Base-by-base conservation (phyloP, 2,888 invertebrate genomes). In the Horisme vitalbata region DNA sequence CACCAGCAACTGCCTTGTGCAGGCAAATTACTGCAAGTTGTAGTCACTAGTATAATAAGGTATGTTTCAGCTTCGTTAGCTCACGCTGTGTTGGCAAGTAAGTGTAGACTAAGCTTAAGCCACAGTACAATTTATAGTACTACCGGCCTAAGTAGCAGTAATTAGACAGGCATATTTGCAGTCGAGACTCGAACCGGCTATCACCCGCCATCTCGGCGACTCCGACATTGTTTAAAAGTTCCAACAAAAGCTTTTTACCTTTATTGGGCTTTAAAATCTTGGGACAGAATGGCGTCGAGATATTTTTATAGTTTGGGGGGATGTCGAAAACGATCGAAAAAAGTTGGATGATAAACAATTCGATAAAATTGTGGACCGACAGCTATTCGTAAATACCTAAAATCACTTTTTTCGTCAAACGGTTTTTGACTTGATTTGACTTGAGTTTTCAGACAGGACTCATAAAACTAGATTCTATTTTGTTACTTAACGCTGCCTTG, bases 201-300 rank as follows among this genome's bases (percentile, higher is more conserved):
- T 83, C 84, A 57, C 61, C 64, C 78, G 79, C 54, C 83, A 83
- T 84, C 83, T 65, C 61, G 80, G 78, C 79, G 83, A 61, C 76
- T 63, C 64, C 61, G 55, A 72, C 77, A 70, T 72, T 75, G 72
- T 71, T 55, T n/a, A n/a, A n/a, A n/a, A n/a, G n/a, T n/a, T 52
- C 59, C 55, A 74, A 79, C 74, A 77, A 82, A 79, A 69, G 64
- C 49, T 45, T 38, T 41, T 39, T 45, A 55, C 57, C 58, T 64
- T 65, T 70, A 67, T 62, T 58, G 47, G 41, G 45, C 43, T 39
- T 59, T 48, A 63, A 63, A 65, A 58, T 56, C 55, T 53, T 36
- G 47, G 56, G 68, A 74, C 67, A 67, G 66, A 50, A 41, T 41
- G 7, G 21, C 45, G 45, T 52, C 12, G 31, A 35, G 44, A 35